Conservation (phyloP, 2,797 vertebrate species). For the Myripristis murdjan region DNA sequence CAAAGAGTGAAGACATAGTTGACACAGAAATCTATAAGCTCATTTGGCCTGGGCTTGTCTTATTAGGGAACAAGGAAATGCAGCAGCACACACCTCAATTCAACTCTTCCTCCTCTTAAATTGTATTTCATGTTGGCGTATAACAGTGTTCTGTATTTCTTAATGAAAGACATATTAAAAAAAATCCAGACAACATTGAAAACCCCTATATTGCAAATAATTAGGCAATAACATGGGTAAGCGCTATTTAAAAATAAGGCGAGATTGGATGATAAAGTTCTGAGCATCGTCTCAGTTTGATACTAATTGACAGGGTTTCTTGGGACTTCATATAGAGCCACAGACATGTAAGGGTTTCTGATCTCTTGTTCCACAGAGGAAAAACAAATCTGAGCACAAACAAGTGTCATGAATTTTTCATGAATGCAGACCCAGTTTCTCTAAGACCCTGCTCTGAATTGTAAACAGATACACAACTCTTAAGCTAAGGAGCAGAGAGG, state of each 20-base stretch:
- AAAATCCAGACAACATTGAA: not conserved
- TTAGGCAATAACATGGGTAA: not conserved
- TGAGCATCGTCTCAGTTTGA: not conserved
- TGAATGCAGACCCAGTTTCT: constrained; percentile 65
- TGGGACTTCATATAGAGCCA: constrained; percentile 43
- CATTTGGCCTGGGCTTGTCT: constrained; percentile 33
- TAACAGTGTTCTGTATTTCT: not conserved
- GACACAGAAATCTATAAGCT: constrained; percentile 46
- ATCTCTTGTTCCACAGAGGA: constrained; percentile 61
- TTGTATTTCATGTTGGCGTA: constrained; percentile 23
- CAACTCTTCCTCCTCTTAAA: constrained; percentile 2
- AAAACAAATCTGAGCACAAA: constrained; percentile 74
- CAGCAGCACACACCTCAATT: constrained; percentile 9
- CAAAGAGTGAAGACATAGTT: constrained; percentile 7
- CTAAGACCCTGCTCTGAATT: constrained; percentile 68
- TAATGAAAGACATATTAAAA: not conserved
- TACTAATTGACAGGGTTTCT: constrained; percentile 25
- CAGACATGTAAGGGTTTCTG: constrained; percentile 35
- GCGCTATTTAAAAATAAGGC: not conserved
- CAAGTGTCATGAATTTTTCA: constrained; percentile 82
- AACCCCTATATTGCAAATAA: constrained; percentile 1
- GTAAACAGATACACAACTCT: constrained; percentile 63
- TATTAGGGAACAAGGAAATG: constrained; percentile 37
- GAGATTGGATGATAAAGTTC: not conserved
- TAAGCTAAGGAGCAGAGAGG: constrained; percentile 40